Conservation (phyloP, 2,888 invertebrate species). For the Hirtodrosophila alboralis region DNA sequence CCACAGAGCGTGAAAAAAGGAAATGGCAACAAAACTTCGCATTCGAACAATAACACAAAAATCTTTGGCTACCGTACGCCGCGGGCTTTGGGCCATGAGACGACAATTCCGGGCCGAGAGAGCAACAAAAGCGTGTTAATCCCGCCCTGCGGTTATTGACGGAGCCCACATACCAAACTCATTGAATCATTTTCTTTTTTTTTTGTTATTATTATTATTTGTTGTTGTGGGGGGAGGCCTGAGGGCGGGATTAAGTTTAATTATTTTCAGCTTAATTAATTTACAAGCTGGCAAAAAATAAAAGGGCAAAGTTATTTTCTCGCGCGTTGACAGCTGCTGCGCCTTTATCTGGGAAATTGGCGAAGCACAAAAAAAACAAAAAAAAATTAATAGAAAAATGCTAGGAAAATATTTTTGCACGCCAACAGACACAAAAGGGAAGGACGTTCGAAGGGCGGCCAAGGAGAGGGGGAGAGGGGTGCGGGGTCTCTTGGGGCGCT, state of each 20-base stretch:
- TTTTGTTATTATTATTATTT: slow-evolving; percentile 22
- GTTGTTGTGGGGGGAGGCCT: neutral
- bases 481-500: slow-evolving; percentile 43
- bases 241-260: slow-evolving; percentile 62
- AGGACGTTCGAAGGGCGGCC: slow-evolving; percentile 7
- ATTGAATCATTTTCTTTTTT: slow-evolving; percentile 44
- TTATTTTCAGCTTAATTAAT: slow-evolving; percentile 75
- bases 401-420: slow-evolving; percentile 52
- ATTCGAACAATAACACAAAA: slow-evolving; percentile 16
- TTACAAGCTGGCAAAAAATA: slow-evolving; percentile 52
- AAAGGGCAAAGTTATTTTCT: slow-evolving; percentile 41
- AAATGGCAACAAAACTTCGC: slow-evolving; percentile 1
- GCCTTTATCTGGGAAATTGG: slow-evolving; percentile 59
- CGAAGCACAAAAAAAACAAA: slow-evolving; percentile 24
- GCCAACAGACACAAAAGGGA: slow-evolving; percentile 13
- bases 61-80: slow-evolving; percentile 37
- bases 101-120: slow-evolving; percentile 6
- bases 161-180: slow-evolving; percentile 61
- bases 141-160: slow-evolving; percentile 69
- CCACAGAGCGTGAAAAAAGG: neutral
- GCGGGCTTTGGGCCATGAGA: slow-evolving; percentile 14
- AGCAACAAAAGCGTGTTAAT: slow-evolving; percentile 60
- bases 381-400: slow-evolving; percentile 42
- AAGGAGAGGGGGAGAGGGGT: neutral
- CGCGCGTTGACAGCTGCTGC: slow-evolving; percentile 57